phyloP scores from a whole-genome alignment of 2,888 invertebrate genomes.

The Coenonympha glycerion region DNA sequence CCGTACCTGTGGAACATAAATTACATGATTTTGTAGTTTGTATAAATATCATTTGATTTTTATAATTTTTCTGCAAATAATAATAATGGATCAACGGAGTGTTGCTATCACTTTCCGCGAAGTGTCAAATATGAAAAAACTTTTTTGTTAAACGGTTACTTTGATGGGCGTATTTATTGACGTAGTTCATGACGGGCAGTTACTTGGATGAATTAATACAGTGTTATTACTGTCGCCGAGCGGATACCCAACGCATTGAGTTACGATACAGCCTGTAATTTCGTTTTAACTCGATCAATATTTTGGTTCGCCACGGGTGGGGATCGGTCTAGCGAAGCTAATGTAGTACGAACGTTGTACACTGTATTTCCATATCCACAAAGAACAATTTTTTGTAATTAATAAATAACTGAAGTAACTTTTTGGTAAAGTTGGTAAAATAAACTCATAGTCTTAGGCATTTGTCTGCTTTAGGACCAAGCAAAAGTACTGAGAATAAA shows the following conservation, averaged over 20 bases:
- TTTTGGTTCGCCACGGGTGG: conserved; percentile 13
- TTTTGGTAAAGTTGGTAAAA: no score
- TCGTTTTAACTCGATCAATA: conserved; percentile 37
- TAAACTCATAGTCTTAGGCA: no score
- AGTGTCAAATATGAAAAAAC: background rate
- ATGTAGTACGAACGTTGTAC: background rate
- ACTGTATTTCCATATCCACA: background rate
- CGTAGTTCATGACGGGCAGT: conserved; percentile 37
- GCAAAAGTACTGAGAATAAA: no score
- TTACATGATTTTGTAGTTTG: no score
- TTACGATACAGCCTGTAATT: conserved; percentile 61
- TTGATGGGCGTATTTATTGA: conserved; percentile 48
- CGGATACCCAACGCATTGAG: conserved; percentile 51
- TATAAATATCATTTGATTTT: background rate
- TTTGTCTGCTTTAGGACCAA: no score
- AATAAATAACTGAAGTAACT: no score
- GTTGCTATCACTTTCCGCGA: no score
- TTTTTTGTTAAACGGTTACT: conserved; percentile 28
- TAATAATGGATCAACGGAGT: no score
- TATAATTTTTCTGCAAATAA: no score
- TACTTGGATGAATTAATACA: conserved; percentile 44
- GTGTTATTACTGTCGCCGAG: conserved; percentile 57
- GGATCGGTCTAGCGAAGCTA: conserved; percentile 8
- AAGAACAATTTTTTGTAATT: background rate
- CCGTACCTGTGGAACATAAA: no score